phyloP scores from a whole-genome alignment of 2,113 vertebrate genomes.

The Myiopsitta monachus region DNA sequence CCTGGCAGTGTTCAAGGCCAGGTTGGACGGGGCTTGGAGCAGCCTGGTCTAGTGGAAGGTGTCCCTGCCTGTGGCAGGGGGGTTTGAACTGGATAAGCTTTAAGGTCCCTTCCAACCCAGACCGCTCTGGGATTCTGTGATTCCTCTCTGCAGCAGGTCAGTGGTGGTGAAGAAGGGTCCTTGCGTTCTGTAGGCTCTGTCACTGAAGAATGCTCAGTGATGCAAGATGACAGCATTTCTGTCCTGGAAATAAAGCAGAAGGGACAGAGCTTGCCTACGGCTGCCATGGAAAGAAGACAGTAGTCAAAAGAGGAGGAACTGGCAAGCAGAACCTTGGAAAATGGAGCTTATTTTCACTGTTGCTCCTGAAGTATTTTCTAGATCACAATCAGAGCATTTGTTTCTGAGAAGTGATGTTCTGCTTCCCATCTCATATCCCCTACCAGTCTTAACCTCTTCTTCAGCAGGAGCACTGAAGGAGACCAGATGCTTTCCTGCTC shows the following conservation, averaged over 20 bases:
- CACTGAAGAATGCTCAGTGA: background rate
- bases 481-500: background rate
- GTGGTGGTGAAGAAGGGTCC: accelerated
- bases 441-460: background rate
- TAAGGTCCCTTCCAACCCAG: background rate
- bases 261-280: background rate
- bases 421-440: background rate
- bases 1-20: background rate
- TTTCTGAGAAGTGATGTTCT: background rate
- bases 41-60: background rate
- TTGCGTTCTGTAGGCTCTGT: background rate
- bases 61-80: background rate
- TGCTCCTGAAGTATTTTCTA: background rate
- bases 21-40: background rate
- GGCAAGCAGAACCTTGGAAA: background rate
- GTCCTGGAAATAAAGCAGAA: background rate
- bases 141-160: background rate
- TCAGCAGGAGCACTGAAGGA: background rate
- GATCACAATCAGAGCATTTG: background rate
- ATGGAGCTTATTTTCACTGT: background rate
- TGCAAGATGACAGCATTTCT: background rate
- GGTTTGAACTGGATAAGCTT: background rate
- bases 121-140: background rate
- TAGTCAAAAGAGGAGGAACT: background rate
- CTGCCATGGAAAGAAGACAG: background rate